A percentile compares a stretch with the other conserved stretches of the same genome.
Evolutionary conservation across 2,888 invertebrate genomes (phyloP).

Genomic region (Allacma fusca): DNA sequence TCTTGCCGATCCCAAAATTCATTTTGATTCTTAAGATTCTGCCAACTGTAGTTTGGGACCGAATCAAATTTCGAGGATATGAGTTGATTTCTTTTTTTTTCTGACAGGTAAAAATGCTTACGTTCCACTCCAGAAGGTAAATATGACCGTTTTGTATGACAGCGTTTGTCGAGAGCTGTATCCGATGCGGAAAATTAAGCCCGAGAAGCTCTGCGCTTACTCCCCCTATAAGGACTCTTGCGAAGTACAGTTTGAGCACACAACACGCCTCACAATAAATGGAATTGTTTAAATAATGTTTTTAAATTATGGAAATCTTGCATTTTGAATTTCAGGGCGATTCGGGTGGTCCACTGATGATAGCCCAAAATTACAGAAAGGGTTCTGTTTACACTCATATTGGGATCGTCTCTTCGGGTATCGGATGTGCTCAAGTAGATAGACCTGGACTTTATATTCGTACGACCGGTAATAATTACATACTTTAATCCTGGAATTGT

Average conservation of each 20-base stretch:
- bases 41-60: too few species aligned
- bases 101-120: background rate
- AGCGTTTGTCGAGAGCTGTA: background rate
- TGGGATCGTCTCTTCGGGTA: constrained; percentile 25
- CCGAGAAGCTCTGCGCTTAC: constrained; percentile 19
- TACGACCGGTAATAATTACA: background rate
- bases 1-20: background rate
- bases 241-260: constrained; percentile 1
- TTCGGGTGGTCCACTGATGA: constrained; percentile 12
- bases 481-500: background rate
- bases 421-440: background rate
- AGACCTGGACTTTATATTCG: constrained; percentile 17
- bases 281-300: too few species aligned
- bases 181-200: constrained; percentile 29
- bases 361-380: background rate
- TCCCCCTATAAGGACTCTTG: constrained; percentile 19
- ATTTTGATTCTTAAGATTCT: background rate
- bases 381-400: constrained; percentile 6
- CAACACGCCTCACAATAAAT: too few species aligned
- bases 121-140: constrained; percentile 19
- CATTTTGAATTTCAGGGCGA: constrained; percentile 19
- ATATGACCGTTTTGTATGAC: constrained; percentile 14
- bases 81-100: too few species aligned
- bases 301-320: too few species aligned
- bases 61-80: background rate